Base-by-base conservation (phyloP, 2,797 vertebrate genomes). In the Salarias fasciatus region DNA sequence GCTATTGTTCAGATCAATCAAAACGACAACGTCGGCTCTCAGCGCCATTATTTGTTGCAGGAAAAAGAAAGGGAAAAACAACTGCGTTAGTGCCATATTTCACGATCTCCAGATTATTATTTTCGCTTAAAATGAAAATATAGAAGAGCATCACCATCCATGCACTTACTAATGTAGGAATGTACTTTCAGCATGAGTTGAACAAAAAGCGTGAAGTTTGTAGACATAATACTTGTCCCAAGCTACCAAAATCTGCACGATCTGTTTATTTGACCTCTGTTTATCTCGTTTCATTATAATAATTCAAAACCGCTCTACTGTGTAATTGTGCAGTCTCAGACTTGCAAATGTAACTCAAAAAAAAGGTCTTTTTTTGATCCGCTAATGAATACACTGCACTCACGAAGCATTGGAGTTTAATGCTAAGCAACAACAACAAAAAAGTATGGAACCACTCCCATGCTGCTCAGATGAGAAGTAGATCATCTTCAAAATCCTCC, bases 1-100 rank as follows among this genome's bases (percentile, higher is more conserved):
- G 62, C 66, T 85, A 84, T 86, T 79, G 83, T 86, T 82, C 70
- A 36, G 52, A 80, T 84, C 75, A 72, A 72, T 83, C 76, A 69
- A 50, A 57, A 53, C 54, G 1, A 33, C 43, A 52, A 59, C 72
- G 62, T 8, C 49, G 52, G 61, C 47, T 47, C 28, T 53, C 28
- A 53, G 53, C 10, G 6, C 69, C 38, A n/a, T 15, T 63, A 10
- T 63, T 66, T 55, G 29, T 42, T 51, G 42, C 38, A 18, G 8
- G 31, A 38, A 36, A 11, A 2, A 14, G 14, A 64, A 59, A 12
- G 57, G 52, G 30, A 45, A 14, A 6, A 0, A 14, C 9, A 24
- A 53, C 35, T 5, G 50, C 56, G 40, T 33, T 48, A 29, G 66
- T 35, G 33, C 9, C 6, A 9, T 6, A 35, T 35, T 1, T 1